Conservation (phyloP, 2,797 vertebrate genomes). For the Takifugu rubripes region DNA sequence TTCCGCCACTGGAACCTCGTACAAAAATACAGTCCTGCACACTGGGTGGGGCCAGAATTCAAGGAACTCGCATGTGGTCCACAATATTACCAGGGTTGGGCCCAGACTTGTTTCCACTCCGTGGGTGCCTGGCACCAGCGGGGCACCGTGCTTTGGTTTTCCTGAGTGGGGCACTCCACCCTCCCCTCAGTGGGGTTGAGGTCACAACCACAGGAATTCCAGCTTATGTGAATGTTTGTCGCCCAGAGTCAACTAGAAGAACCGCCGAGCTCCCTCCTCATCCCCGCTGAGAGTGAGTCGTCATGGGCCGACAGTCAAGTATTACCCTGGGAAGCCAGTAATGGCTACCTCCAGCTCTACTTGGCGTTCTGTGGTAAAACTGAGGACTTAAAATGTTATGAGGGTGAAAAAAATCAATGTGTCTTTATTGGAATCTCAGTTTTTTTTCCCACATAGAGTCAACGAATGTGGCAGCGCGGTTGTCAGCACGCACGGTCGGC, state of each 20-base stretch:
- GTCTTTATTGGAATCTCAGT: slow-evolving; percentile 21
- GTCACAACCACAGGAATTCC: slow-evolving; percentile 61
- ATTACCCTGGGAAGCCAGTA: slow-evolving; percentile 58
- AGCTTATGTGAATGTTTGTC: slow-evolving; percentile 61
- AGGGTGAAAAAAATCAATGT: slow-evolving; percentile 16
- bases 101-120: slow-evolving; percentile 52
- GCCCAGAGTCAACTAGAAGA: slow-evolving; percentile 45
- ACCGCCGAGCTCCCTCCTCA: slow-evolving; percentile 45
- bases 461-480: slow-evolving; percentile 11
- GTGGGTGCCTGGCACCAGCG: slow-evolving; percentile 51
- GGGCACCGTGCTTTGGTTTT: slow-evolving; percentile 44
- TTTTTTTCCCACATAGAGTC: slow-evolving; percentile 13
- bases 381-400: slow-evolving; percentile 33
- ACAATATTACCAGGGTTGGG: slow-evolving; percentile 33
- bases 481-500: neutral
- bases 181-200: slow-evolving; percentile 57
- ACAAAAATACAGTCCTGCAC: slow-evolving; percentile 25
- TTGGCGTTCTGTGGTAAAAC: slow-evolving; percentile 55
- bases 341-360: slow-evolving; percentile 59
- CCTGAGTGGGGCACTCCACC: slow-evolving; percentile 66
- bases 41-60: slow-evolving; percentile 24
- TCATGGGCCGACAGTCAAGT: slow-evolving; percentile 51
- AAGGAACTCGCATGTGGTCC: slow-evolving; percentile 50
- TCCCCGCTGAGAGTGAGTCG: slow-evolving; percentile 59
- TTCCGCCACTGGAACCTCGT: slow-evolving; percentile 1